Percentiles rank a stretch among this genome's conserved stretches.
These are phyloP conservation scores for Chelonus insularis DNA, from an alignment of 1,140 invertebrate genomes.

Conservation along the genomic window DNA sequence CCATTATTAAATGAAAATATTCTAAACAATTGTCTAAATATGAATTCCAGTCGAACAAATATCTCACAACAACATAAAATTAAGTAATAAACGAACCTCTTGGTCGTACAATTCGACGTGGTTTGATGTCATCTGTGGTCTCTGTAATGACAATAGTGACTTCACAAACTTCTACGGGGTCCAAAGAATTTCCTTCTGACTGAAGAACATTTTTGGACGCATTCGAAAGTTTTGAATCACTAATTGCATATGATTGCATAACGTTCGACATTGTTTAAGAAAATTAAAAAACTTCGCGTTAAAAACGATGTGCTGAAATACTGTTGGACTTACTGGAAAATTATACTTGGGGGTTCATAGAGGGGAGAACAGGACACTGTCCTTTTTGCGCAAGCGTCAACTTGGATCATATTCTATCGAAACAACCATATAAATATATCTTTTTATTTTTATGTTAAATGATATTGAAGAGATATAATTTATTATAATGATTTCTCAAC, in stretches of 20 bases:
- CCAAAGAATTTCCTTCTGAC: not conserved
- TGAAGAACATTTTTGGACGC: conserved; percentile 14
- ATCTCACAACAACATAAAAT: too few relatives aligned
- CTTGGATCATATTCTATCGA: conserved; percentile 40
- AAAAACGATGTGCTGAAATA: conserved; percentile 39
- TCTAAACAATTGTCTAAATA: too few relatives aligned
- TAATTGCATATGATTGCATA: not conserved
- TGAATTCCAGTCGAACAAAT: too few relatives aligned
- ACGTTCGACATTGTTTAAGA: conserved; percentile 19
- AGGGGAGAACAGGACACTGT: conserved; percentile 30
- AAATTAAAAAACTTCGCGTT: conserved; percentile 24
- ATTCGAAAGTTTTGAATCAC: not conserved
- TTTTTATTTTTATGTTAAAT: not conserved
- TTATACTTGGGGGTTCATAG: conserved; percentile 43
- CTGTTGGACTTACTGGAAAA: conserved; percentile 33
- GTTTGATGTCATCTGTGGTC: conserved; percentile 26
- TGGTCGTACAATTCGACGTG: conserved; percentile 11
- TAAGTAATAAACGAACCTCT: conserved; percentile 25
- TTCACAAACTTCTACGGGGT: conserved; percentile 39
- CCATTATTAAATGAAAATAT: too few relatives aligned
- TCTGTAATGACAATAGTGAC: conserved; percentile 40
- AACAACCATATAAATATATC: not conserved
- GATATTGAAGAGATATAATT: too few relatives aligned
- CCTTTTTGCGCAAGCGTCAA: conserved; percentile 43
- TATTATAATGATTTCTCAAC: too few relatives aligned